Evolutionary conservation across 2,113 vertebrate species (phyloP).

Genomic region (Glareola pratincola): DNA sequence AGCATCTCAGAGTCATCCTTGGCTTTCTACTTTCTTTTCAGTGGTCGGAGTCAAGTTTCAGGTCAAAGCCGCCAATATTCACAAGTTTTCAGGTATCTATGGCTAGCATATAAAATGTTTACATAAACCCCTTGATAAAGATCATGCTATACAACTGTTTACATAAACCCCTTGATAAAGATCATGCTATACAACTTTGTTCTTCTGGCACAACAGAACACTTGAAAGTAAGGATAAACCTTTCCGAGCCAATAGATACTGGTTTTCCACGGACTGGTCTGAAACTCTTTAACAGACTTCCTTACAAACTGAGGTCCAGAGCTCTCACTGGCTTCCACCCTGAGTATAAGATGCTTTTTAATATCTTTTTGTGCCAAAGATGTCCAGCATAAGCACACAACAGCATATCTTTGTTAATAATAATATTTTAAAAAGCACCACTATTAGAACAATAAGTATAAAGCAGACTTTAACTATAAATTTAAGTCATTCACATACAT

Average conservation of each 20-base stretch:
- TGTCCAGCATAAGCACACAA: not conserved
- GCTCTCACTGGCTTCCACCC: not conserved
- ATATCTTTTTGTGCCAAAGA: not conserved
- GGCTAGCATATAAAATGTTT: not conserved
- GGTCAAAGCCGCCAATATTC: not conserved
- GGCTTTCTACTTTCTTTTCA: not conserved
- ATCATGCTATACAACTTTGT: not conserved
- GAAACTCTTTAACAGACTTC: not conserved
- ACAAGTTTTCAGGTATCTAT: not conserved
- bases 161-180: not conserved
- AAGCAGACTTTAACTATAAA: not conserved
- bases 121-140: not conserved
- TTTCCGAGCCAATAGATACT: not conserved
- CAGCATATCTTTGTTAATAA: not conserved
- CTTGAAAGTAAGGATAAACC: not conserved
- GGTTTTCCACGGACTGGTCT: not conserved
- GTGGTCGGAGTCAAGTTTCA: not conserved
- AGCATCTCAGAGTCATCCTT: not conserved
- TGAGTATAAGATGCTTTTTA: not conserved
- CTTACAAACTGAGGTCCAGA: not conserved
- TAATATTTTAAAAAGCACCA: not conserved
- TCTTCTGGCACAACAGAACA: not conserved
- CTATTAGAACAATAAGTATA: not conserved
- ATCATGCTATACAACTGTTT: not conserved
- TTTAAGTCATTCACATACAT: not conserved